phyloP scores from a whole-genome alignment of 2,888 invertebrate species.

The Plebejus argus region DNA sequence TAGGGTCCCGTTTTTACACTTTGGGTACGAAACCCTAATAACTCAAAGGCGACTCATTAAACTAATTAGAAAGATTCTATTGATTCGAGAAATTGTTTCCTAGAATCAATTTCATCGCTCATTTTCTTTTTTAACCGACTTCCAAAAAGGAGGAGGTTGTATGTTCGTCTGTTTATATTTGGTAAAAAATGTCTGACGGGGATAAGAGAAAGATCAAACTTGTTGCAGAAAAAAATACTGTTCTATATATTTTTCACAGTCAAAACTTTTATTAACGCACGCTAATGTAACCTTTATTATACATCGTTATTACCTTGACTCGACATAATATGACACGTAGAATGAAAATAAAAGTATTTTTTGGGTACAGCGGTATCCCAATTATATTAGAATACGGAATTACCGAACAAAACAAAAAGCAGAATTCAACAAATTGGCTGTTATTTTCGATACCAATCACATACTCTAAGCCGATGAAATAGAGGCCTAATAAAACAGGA shows the following conservation, averaged over 20 bases:
- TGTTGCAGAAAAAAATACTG: too few species aligned
- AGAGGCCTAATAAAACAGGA: neutral
- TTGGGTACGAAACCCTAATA: too few species aligned
- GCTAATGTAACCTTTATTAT: neutral
- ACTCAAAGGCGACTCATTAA: neutral
- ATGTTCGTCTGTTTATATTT: too few species aligned
- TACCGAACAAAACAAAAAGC: neutral
- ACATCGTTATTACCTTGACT: neutral
- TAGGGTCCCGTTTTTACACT: too few species aligned
- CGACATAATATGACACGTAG: neutral
- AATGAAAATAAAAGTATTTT: neutral
- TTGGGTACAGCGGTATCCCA: neutral
- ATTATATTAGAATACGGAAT: slow-evolving; percentile 2
- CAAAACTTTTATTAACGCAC: neutral
- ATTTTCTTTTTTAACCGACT: neutral
- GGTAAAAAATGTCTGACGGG: too few species aligned
- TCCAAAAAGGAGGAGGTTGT: too few species aligned
- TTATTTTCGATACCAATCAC: slow-evolving; percentile 5
- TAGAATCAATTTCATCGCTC: neutral
- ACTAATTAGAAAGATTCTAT: neutral
- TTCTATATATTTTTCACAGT: too few species aligned
- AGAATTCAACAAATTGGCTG: slow-evolving; percentile 21
- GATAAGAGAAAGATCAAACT: too few species aligned
- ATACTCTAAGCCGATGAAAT: slow-evolving; percentile 4
- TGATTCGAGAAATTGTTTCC: neutral